phyloP scores from a whole-genome alignment of 2,113 vertebrate species.

The Bettongia penicillata region DNA sequence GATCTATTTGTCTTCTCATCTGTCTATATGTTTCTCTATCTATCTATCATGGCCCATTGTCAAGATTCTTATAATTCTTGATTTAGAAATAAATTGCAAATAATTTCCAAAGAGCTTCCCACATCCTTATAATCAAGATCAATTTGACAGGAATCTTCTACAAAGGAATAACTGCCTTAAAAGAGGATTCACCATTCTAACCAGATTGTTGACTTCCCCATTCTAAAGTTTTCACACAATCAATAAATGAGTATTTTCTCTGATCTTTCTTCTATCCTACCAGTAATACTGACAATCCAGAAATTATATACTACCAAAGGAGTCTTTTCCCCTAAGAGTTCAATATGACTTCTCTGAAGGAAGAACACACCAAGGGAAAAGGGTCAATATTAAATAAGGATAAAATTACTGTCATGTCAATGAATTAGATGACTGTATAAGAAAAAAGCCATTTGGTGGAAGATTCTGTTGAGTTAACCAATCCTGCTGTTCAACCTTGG shows the following conservation, averaged over 20 bases:
- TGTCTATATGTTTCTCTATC: too few relatives aligned
- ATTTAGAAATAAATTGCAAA: background rate
- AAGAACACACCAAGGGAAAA: background rate
- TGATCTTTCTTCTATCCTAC: background rate
- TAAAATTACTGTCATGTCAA: background rate
- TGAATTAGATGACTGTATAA: background rate
- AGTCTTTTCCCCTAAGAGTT: background rate
- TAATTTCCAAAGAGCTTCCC: background rate
- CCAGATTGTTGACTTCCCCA: background rate
- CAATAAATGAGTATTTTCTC: background rate
- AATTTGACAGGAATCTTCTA: background rate
- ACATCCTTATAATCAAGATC: background rate
- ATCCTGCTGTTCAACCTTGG: background rate
- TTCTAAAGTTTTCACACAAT: background rate
- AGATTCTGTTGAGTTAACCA: background rate
- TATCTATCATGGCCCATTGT: background rate
- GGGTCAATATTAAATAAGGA: background rate
- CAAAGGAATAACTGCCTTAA: background rate
- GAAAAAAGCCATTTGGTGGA: background rate
- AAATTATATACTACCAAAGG: too few relatives aligned
- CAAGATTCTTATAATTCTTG: background rate
- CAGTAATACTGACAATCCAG: background rate
- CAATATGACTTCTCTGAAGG: accelerated
- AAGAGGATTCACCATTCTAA: background rate
- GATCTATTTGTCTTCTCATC: background rate